These are phyloP conservation scores for Brachyistius frenatus DNA, from an alignment of 2,113 vertebrate genomes.

Conservation along the genomic window DNA sequence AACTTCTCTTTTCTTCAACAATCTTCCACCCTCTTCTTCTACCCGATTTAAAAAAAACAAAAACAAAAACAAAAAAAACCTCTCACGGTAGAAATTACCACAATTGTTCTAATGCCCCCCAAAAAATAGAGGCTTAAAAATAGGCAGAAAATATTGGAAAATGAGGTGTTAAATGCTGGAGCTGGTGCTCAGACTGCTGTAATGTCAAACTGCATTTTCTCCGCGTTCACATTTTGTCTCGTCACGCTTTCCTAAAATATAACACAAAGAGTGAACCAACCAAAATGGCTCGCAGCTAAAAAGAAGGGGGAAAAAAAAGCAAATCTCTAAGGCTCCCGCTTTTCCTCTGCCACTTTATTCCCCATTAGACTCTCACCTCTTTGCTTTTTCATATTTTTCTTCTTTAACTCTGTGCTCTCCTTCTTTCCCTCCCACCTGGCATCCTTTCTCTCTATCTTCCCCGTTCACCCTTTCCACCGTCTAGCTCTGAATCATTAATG, in stretches of 20 bases:
- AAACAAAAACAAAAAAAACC: no score
- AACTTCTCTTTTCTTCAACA: neutral
- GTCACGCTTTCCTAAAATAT: conserved; percentile 72
- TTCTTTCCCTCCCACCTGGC: conserved; percentile 64
- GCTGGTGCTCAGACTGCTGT: conserved; percentile 46
- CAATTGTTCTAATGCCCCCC: conserved; percentile 25
- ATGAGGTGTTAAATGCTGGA: conserved; percentile 48
- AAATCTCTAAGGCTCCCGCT: conserved; percentile 31
- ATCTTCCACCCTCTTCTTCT: neutral
- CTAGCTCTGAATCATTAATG: conserved; percentile 77
- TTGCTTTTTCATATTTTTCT: conserved; percentile 50
- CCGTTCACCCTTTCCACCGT: conserved; percentile 62
- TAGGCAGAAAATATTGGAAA: conserved; percentile 45
- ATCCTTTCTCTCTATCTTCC: conserved; percentile 54
- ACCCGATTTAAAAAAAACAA: neutral
- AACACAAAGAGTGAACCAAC: conserved; percentile 52
- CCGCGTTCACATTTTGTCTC: conserved; percentile 60
- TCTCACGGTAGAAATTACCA: neutral
- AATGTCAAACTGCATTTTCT: conserved; percentile 63
- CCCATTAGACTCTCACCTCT: conserved; percentile 48
- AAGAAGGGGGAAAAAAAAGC: conserved; percentile 8
- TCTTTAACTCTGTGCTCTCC: conserved; percentile 28
- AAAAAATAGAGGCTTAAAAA: conserved; percentile 30
- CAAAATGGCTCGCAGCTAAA: conserved; percentile 55
- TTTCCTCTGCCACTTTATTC: conserved; percentile 65